Evolutionary conservation across 2,113 vertebrate species (phyloP), one percentile per base, ranked within the genome.

Genomic region (Nothobranchius kuhntae): DNA sequence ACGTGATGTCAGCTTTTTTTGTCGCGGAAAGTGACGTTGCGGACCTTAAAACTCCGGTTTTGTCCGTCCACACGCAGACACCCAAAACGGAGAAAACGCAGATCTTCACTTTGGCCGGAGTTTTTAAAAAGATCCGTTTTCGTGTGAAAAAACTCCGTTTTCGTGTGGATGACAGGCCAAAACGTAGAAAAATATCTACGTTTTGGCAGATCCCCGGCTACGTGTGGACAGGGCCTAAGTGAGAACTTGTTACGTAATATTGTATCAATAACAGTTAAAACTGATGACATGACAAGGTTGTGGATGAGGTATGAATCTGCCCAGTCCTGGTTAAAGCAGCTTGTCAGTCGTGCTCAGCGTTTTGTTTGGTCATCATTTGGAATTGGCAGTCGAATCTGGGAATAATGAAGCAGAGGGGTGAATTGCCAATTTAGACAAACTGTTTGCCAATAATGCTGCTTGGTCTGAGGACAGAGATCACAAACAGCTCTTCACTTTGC

Each of bases 311-410:
- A 51, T 2, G 30, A 9, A 24, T 26, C 47, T 55, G 54, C 38
- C 51, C 52, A 3, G 15, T 36, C 45, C n/a, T 40, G 0, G 71
- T 48, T 26, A 54, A 56, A 78, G 54, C 6, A 60, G 62, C 56
- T 66, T 51, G 65, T 71, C 54, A 47, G 46, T 59, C 6, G 3
- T 13, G 24, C 40, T 73, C 15, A 14, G 13, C 53, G 36, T 78
- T 87, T 71, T 80, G 74, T 82, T 70, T 57, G 64, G 50, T 80
- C 78, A 61, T 55, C 66, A 64, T 78, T 86, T 64, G 15, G 71
- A 77, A 73, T 75, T 17, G 14, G 64, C 4, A 8, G 71, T 65
- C 78, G 70, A 51, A 81, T 84, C 80, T 87, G 46, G 77, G 77
- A 84, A 78, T 70, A 78, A 68, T 21, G 13, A 65, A 61, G 65